Evolutionary conservation across 2,113 vertebrate genomes (phyloP).

Genomic region (Pollimyrus isidori): DNA sequence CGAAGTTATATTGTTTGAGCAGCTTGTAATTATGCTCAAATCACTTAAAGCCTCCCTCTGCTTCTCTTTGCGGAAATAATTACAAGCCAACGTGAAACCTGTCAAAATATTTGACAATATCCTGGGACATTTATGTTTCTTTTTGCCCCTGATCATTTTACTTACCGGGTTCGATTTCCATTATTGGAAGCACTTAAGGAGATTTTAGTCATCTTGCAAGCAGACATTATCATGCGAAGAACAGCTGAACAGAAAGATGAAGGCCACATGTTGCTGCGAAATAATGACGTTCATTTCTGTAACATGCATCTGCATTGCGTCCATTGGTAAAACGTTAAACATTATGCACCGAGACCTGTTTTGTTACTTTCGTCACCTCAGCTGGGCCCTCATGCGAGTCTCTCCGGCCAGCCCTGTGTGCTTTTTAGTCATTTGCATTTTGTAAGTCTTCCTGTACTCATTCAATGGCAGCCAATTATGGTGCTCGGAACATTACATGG

Average conservation of each 20-base stretch:
- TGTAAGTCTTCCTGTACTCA: not conserved
- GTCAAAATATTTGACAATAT: conserved; percentile 64
- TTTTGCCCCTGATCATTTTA: conserved; percentile 36
- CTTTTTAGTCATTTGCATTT: not conserved
- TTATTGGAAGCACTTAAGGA: conserved; percentile 35
- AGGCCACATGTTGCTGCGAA: conserved; percentile 30
- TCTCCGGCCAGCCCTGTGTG: not conserved
- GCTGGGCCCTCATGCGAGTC: conserved; percentile 27
- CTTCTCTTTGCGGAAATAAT: conserved; percentile 50
- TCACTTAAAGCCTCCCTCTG: conserved; percentile 61
- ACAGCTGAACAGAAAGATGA: conserved; percentile 35
- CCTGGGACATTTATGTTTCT: conserved; percentile 35
- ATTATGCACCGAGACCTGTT: conserved; percentile 34
- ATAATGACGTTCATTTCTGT: conserved; percentile 35
- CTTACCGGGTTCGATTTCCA: conserved; percentile 51
- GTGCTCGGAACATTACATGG: not conserved
- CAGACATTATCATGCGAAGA: conserved; percentile 23
- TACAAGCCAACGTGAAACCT: conserved; percentile 50
- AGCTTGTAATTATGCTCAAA: conserved; percentile 60
- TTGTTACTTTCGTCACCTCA: not conserved
- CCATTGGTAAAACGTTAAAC: conserved; percentile 39
- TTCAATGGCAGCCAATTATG: not conserved
- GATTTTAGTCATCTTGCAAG: conserved; percentile 40
- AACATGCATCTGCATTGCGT: conserved; percentile 40
- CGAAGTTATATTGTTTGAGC: conserved; percentile 38